phyloP scores from a whole-genome alignment of 1,140 invertebrate genomes.

The Ceratina australensis region DNA sequence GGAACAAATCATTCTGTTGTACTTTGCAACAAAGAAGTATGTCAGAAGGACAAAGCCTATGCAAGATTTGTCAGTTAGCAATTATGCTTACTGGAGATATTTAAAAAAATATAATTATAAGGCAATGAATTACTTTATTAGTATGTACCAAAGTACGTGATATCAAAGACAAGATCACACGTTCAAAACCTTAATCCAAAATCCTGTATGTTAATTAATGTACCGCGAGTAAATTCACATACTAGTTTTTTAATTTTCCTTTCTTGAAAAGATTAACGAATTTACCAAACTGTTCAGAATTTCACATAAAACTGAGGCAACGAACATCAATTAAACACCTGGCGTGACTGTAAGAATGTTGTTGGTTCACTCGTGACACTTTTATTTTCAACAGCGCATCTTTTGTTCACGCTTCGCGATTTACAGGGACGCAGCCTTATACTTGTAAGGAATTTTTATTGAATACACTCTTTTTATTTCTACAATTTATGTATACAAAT shows the following conservation, averaged over 20 bases:
- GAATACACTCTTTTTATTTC: not conserved
- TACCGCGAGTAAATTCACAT: no score
- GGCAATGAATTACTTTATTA: no score
- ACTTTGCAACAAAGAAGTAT: slow-evolving; percentile 35
- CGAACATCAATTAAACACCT: slow-evolving; percentile 46
- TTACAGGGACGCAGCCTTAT: slow-evolving; percentile 57
- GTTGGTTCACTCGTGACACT: slow-evolving; percentile 65
- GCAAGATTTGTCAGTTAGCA: not conserved
- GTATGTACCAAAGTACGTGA: no score
- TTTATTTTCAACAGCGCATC: slow-evolving; percentile 69
- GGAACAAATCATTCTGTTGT: slow-evolving; percentile 62
- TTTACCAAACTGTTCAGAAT: slow-evolving; percentile 4
- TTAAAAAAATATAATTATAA: not conserved
- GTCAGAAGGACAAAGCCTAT: slow-evolving; percentile 6
- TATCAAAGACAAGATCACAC: no score
- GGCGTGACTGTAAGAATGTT: slow-evolving; percentile 41
- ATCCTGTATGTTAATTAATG: no score
- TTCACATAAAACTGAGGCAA: not conserved
- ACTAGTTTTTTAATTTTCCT: no score
- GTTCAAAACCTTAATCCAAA: no score
- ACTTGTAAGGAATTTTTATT: not conserved
- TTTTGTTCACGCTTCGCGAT: slow-evolving; percentile 63
- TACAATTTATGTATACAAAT: no score
- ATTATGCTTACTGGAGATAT: not conserved
- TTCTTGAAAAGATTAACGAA: not conserved